Conservation (phyloP, 2,113 vertebrate genomes). For the Lucifuga dentata region DNA sequence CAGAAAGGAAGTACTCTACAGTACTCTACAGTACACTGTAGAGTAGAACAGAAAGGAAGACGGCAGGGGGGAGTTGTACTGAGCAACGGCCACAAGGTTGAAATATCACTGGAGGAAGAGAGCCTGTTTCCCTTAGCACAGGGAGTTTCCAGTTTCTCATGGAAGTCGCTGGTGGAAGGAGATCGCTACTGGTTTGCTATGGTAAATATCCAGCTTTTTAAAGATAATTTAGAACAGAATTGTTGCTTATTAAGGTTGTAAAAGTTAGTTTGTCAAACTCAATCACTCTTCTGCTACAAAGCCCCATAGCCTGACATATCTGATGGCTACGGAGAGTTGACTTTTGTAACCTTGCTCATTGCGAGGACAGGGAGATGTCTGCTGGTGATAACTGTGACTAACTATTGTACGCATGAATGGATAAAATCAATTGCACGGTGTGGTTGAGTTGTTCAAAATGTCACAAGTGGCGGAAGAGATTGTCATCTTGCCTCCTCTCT, state of each 20-base stretch:
- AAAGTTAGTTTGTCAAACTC: neutral
- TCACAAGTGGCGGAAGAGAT: constrained; percentile 52
- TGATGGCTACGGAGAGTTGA: constrained; percentile 37
- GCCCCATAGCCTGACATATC: constrained; percentile 10
- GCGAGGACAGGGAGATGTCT: constrained; percentile 39
- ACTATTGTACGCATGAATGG: constrained; percentile 38
- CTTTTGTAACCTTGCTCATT: constrained; percentile 29
- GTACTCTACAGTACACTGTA: too few relatives aligned
- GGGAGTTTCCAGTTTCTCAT: constrained; percentile 57
- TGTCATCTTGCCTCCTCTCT: constrained; percentile 27
- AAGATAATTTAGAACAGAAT: neutral
- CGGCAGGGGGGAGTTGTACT: constrained; percentile 35
- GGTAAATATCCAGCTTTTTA: constrained; percentile 65
- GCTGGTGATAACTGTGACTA: constrained; percentile 52
- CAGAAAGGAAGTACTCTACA: constrained; percentile 59
- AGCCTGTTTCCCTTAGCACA: constrained; percentile 42
- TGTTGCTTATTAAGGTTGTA: neutral
- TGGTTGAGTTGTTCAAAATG: constrained; percentile 50
- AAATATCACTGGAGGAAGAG: constrained; percentile 70
- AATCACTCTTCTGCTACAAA: neutral
- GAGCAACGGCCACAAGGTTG: constrained; percentile 50
- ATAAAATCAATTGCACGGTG: constrained; percentile 51
- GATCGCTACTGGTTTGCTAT: constrained; percentile 31
- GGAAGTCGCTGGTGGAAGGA: constrained; percentile 45
- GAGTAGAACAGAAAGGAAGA: constrained; percentile 55